phyloP scores from a whole-genome alignment of 2,113 vertebrate species.

The Sturnus vulgaris region DNA sequence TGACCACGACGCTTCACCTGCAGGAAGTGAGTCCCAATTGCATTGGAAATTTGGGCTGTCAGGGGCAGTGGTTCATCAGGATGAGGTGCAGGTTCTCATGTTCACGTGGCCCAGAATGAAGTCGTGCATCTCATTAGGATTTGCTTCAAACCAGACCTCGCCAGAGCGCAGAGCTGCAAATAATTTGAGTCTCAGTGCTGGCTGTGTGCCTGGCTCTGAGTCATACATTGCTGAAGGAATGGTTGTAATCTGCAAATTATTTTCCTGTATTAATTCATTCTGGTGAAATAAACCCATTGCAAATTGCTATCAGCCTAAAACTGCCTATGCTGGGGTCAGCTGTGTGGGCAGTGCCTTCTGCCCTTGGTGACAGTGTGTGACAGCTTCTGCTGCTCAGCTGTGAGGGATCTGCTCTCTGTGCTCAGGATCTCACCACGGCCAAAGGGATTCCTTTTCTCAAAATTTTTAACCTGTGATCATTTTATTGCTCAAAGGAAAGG shows the following conservation, averaged over 20 bases:
- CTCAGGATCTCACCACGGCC: background rate
- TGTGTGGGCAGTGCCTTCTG: background rate
- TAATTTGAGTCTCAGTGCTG: background rate
- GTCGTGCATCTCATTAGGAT: background rate
- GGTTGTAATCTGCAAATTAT: slow-evolving; percentile 15
- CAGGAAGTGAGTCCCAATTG: background rate
- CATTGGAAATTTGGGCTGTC: background rate
- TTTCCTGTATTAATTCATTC: slow-evolving; percentile 25
- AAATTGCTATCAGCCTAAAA: background rate
- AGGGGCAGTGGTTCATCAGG: background rate
- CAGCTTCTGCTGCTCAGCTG: background rate
- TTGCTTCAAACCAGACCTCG: background rate
- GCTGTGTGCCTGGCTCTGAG: slow-evolving; percentile 9
- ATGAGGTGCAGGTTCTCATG: background rate
- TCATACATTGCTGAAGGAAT: background rate
- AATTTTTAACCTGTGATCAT: background rate
- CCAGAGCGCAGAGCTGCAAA: background rate
- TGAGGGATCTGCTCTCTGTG: background rate
- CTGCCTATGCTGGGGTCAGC: background rate
- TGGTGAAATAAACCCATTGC: background rate
- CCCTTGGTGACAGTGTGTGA: accelerated
- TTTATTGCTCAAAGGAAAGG: background rate
- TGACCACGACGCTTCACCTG: background rate
- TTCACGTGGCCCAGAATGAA: background rate
- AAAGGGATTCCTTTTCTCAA: background rate